Conservation (phyloP, 2,113 vertebrate genomes). For the Misgurnus mizolepis region DNA sequence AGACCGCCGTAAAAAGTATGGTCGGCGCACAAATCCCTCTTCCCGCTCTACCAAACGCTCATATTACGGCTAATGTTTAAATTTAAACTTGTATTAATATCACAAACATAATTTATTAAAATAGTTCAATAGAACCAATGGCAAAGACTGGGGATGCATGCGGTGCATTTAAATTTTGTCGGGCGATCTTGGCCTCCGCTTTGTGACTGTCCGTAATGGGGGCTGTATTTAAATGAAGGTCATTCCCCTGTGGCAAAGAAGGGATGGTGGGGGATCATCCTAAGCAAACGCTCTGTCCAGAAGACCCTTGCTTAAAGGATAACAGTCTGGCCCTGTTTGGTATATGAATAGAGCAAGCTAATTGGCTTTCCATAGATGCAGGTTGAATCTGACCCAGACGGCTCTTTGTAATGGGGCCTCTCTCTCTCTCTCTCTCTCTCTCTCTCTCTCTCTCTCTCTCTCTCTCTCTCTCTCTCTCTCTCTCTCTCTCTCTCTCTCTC, state of each 20-base stretch:
- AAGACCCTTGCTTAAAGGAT: slow-evolving; percentile 47
- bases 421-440: slow-evolving; percentile 36
- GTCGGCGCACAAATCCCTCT: neutral
- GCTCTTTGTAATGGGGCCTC: slow-evolving; percentile 48
- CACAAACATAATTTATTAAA: slow-evolving; percentile 5
- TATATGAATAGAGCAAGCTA: slow-evolving; percentile 39
- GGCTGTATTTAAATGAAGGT: slow-evolving; percentile 44
- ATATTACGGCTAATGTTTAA: slow-evolving; percentile 27
- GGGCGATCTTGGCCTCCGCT: neutral
- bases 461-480: slow-evolving; percentile 25
- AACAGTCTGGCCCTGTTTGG: slow-evolving; percentile 23
- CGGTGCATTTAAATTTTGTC: neutral
- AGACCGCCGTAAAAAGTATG: slow-evolving; percentile 55
- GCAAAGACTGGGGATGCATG: neutral
- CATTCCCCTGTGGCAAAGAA: slow-evolving; percentile 25
- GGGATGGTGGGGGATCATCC: slow-evolving; percentile 39
- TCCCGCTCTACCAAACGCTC: neutral
- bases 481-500: slow-evolving; percentile 6
- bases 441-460: neutral
- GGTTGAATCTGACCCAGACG: slow-evolving; percentile 50
- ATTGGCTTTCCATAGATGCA: slow-evolving; percentile 56
- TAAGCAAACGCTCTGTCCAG: slow-evolving; percentile 52
- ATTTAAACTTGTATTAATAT: slow-evolving; percentile 18
- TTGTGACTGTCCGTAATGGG: slow-evolving; percentile 27
- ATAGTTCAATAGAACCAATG: slow-evolving; percentile 27